Percentiles rank a stretch among this genome's conserved stretches.
Evolutionary conservation across 2,797 vertebrate genomes (phyloP).

Genomic region (Cossypha caffra): DNA sequence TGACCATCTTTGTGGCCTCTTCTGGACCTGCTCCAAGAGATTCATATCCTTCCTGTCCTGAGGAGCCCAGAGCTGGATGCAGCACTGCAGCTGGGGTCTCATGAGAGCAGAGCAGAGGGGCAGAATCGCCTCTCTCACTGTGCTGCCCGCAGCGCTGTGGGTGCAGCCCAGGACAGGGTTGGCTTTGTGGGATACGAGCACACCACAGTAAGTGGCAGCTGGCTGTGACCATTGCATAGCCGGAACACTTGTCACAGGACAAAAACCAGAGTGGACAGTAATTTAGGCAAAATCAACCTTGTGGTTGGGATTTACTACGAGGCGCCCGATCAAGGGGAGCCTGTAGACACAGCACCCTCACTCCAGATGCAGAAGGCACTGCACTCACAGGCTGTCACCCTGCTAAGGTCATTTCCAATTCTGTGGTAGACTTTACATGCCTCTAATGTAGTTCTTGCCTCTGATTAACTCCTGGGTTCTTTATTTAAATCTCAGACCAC

Average conservation of each 20-base stretch:
- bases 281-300: background rate
- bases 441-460: background rate
- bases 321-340: accelerated
- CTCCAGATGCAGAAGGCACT: background rate
- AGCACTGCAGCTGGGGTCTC: background rate
- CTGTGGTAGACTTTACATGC: background rate
- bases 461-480: background rate
- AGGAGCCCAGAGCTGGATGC: background rate
- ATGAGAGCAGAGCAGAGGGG: background rate
- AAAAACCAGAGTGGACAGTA: background rate
- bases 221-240: background rate
- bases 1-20: background rate
- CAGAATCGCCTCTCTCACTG: accelerated
- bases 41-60: background rate
- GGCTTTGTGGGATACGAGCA: background rate
- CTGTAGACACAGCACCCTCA: background rate
- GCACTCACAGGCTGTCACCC: background rate
- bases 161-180: background rate
- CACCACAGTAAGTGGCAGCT: background rate
- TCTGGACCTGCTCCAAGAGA: background rate
- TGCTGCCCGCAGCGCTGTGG: background rate
- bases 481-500: background rate
- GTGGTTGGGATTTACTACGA: background rate
- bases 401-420: background rate
- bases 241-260: background rate